These are phyloP conservation scores for Ginglymostoma cirratum DNA, from an alignment of 2,113 vertebrate genomes.

Conservation along the genomic window DNA sequence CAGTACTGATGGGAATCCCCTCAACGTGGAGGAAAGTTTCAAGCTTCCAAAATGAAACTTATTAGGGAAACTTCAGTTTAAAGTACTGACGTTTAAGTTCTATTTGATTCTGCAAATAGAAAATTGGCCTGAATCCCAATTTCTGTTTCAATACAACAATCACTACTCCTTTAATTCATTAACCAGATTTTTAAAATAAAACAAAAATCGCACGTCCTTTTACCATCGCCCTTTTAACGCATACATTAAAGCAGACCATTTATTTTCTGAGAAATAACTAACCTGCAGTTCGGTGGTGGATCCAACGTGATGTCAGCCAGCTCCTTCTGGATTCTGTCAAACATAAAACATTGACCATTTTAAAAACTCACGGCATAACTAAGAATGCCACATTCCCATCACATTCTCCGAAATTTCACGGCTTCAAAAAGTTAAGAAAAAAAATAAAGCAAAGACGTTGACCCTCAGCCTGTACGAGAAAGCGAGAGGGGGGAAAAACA, in stretches of 20 bases:
- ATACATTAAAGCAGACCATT: neutral
- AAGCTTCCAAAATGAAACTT: neutral
- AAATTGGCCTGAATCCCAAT: neutral
- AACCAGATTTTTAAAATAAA: neutral
- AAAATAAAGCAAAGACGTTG: constrained; percentile 38
- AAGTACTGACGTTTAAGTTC: neutral
- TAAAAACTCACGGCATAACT: neutral
- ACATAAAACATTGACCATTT: constrained; percentile 40
- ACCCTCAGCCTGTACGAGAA: constrained; percentile 33
- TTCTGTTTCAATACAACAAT: neutral
- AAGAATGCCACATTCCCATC: neutral
- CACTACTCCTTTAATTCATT: no score
- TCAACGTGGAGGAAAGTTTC: neutral
- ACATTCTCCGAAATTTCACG: neutral
- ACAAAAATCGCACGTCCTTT: neutral
- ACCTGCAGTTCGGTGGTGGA: constrained; percentile 96
- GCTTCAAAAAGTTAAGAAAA: neutral
- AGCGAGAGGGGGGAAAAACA: constrained; percentile 37
- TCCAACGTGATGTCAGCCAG: constrained; percentile 94
- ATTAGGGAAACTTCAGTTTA: neutral
- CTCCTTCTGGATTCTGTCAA: constrained; percentile 89
- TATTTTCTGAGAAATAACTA: constrained; percentile 40
- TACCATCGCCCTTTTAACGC: neutral
- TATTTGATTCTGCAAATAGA: neutral
- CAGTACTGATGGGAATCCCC: neutral